phyloP scores from a whole-genome alignment of 1,140 invertebrate genomes.

The Diploscapter pachys region DNA sequence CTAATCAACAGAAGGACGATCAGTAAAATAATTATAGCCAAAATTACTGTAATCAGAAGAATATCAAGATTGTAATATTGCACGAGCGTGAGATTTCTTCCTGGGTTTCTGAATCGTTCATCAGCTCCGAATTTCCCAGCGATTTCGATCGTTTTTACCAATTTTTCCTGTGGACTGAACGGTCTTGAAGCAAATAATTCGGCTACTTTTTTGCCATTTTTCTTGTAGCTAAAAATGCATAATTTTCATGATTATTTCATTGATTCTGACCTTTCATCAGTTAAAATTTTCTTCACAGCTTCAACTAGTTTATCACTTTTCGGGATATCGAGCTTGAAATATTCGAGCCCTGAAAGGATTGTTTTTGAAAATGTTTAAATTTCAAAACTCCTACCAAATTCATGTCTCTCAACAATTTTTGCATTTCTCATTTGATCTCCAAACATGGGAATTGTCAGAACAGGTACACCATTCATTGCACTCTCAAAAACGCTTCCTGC shows the following conservation, averaged over 20 bases:
- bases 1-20: too few species aligned
- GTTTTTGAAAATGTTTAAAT: background rate
- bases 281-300: background rate
- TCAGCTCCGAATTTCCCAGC: background rate
- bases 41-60: background rate
- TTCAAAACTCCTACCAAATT: background rate
- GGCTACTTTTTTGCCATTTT: background rate
- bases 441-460: slow-evolving; percentile 62
- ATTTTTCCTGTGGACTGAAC: background rate
- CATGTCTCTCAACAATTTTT: slow-evolving; percentile 19
- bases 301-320: background rate
- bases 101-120: background rate
- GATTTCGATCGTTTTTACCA: background rate
- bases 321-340: too few species aligned
- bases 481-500: slow-evolving; percentile 61
- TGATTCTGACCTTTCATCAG: background rate
- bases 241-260: background rate
- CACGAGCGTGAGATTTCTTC: background rate
- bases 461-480: slow-evolving; percentile 61
- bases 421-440: slow-evolving; percentile 57
- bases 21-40: background rate
- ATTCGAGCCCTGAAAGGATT: background rate
- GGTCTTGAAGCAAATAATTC: background rate
- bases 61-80: slow-evolving; percentile 3
- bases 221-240: background rate